Evolutionary conservation across 2,888 invertebrate genomes (phyloP), one percentile per base, ranked within the genome.

Genomic region (Hirudinaria manillensis): DNA sequence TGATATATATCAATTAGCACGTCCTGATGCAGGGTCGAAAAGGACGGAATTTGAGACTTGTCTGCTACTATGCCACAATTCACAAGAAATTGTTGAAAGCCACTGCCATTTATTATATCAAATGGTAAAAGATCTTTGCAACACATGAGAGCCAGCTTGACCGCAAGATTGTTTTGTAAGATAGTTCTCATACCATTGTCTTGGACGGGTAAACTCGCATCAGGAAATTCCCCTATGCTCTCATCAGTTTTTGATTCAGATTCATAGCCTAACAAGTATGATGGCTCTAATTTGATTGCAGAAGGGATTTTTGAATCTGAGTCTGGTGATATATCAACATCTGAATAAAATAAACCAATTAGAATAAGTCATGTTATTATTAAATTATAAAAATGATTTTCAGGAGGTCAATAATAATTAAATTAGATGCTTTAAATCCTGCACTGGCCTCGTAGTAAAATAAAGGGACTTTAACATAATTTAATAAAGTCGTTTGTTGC

Each of bases 41-140:
- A 32, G 29, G 55, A 29, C 4, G 73, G 73, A 34, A 71, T 45
- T 51, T 36, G 34, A 32, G 10, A 21, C 32, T 2, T 24, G 21
- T 61, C 27, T 19, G 19, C 27, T 24, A 61, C 56, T 10, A 38
- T 34, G 1, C 36, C 56, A 32, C 24, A 55, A n/a, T 73, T 21
- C 10, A 61, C 24, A 7, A 73, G 65, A 36, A 73, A 36, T 27
- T 36, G 61, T n/a, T 24, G 21, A 29, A 73, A 73, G 24, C 73
- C 73, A 10, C 29, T 19, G 27, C 61, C 61, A 24, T 73, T 34
- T 19, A 61, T 56, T 16, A 73, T 61, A 21, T 61, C 24, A 61
- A 73, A 73, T 34, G 73, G 65, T 21, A 55, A 24, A 61, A 73
- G 73, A 73, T 73, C 61, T 56, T 61, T 55, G 38, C 73, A 73